Conservation (phyloP, 2,797 vertebrate genomes). For the Manis crassicaudata region DNA sequence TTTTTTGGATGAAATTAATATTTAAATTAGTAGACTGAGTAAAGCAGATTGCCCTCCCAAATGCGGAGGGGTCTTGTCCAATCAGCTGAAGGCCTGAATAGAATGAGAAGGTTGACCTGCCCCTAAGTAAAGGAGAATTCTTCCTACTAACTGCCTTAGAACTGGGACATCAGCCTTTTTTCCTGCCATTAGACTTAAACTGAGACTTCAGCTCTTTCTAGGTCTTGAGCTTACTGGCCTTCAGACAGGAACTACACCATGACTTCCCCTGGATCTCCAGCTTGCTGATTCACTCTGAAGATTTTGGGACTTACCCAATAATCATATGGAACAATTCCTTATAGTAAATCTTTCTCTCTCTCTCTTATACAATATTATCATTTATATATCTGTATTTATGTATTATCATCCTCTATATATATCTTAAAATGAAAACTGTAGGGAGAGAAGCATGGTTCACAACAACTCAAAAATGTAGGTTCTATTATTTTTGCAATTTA, state of each 20-base stretch:
- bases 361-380: too few species aligned
- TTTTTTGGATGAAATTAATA: not conserved
- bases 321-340: not conserved
- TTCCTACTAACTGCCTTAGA: not conserved
- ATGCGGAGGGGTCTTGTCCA: not conserved
- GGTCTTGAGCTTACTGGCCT: too few species aligned
- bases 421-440: too few species aligned
- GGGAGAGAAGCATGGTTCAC: too few species aligned
- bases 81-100: not conserved
- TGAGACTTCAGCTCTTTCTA: not conserved
- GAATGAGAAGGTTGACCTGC: not conserved
- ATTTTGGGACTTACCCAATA: not conserved
- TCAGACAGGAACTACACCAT: not conserved
- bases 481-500: too few species aligned
- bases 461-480: too few species aligned
- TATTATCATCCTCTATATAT: too few species aligned
- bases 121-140: not conserved
- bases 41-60: not conserved
- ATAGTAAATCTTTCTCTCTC: not conserved
- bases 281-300: not conserved
- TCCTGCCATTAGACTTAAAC: not conserved
- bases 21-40: not conserved
- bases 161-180: not conserved
- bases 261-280: not conserved
- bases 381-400: too few species aligned